Conservation (phyloP, 2,797 vertebrate species). For the Eutrigla gurnardus region DNA sequence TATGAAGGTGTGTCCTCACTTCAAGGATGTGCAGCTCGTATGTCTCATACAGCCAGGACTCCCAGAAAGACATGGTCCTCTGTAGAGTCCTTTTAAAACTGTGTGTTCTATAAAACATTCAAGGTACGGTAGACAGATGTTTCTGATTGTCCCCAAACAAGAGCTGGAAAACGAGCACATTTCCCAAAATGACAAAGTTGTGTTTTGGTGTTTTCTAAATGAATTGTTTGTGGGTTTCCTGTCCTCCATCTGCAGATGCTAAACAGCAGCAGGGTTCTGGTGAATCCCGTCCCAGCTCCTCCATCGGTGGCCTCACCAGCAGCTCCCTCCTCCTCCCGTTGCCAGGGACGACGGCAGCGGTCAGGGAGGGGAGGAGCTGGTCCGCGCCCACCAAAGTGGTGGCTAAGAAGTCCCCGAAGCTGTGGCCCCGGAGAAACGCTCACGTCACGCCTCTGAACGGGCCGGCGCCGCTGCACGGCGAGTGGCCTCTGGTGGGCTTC, state of each 20-base stretch:
- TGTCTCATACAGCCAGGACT: too few species aligned
- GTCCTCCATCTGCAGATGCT: constrained; percentile 70
- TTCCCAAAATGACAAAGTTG: not conserved
- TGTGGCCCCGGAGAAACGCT: constrained; percentile 83
- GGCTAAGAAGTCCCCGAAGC: constrained; percentile 81
- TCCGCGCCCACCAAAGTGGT: constrained; percentile 56
- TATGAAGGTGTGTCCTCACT: constrained; percentile 81
- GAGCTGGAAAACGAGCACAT: not conserved
- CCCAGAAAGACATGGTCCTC: too few species aligned
- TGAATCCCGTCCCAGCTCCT: constrained; percentile 32
- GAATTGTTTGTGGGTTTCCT: constrained; percentile 1
- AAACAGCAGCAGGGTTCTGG: constrained; percentile 62
- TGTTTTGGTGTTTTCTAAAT: not conserved
- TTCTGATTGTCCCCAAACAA: not conserved
- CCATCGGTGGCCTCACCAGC: constrained; percentile 41
- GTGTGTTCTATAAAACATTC: not conserved
- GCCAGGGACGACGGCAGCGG: constrained; percentile 20
- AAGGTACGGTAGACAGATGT: too few species aligned
- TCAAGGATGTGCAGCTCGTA: too few species aligned
- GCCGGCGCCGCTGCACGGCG: constrained; percentile 74
- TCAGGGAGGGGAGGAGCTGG: constrained; percentile 72
- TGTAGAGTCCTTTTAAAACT: not conserved
- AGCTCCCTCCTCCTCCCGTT: constrained; percentile 44
- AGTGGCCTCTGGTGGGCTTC: constrained; percentile 81
- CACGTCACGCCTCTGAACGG: constrained; percentile 83